These are phyloP conservation scores for Bufo gargarizans DNA, from an alignment of 2,113 vertebrate genomes.

Conservation along the genomic window DNA sequence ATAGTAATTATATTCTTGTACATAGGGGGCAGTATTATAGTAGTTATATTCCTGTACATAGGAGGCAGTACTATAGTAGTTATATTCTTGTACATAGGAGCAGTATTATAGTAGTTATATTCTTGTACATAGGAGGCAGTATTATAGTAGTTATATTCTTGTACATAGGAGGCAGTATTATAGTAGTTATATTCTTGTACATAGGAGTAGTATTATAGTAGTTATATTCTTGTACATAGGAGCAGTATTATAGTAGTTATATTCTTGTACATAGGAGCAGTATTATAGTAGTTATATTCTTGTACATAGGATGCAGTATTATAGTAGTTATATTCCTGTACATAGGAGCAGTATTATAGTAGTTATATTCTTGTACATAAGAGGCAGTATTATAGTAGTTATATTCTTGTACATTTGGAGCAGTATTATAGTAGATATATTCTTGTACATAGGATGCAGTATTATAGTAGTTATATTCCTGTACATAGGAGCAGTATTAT, in stretches of 20 bases:
- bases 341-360: not conserved
- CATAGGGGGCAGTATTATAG: not conserved
- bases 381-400: not conserved
- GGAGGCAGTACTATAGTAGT: not conserved
- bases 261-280: not conserved
- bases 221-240: slow-evolving; percentile 17
- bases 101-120: not conserved
- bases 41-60: slow-evolving; percentile 9
- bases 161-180: not conserved
- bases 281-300: slow-evolving; percentile 1
- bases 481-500: not conserved
- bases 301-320: not conserved
- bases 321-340: slow-evolving; percentile 10
- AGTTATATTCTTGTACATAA: slow-evolving; percentile 1
- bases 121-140: not conserved
- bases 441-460: not conserved
- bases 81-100: not conserved
- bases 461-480: slow-evolving; percentile 7
- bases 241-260: not conserved
- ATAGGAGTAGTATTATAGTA: slow-evolving; percentile 10
- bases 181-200: not conserved
- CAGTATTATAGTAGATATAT: slow-evolving; percentile 12
- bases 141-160: slow-evolving; percentile 9
- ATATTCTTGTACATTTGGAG: not conserved
- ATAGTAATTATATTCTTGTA: not conserved